phyloP scores from a whole-genome alignment of 2,888 invertebrate genomes.

The Lymantria dispar region DNA sequence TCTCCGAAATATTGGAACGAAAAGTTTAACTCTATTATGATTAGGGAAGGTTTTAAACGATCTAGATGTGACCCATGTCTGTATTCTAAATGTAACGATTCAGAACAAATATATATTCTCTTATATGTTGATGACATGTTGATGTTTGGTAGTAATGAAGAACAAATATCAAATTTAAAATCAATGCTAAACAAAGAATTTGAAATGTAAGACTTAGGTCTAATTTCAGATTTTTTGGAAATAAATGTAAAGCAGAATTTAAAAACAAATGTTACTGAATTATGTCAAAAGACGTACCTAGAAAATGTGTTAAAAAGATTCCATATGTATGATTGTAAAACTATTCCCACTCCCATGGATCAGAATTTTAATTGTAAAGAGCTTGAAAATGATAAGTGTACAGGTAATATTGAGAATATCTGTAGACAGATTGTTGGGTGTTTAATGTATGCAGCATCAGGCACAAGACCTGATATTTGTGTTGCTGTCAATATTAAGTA shows the following conservation, averaged over 20 bases:
- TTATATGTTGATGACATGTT: slow-evolving; percentile 11
- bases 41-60: slow-evolving; percentile 4
- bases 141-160: neutral
- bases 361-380: slow-evolving; percentile 15
- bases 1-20: slow-evolving; percentile 8
- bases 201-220: slow-evolving; percentile 13
- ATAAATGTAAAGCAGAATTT: slow-evolving; percentile 19
- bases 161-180: neutral
- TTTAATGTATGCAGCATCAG: neutral
- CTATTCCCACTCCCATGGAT: slow-evolving; percentile 16
- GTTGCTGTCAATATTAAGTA: neutral
- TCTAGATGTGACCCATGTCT: slow-evolving; percentile 7
- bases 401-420: neutral
- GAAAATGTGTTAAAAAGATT: slow-evolving; percentile 15
- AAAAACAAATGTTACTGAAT: slow-evolving; percentile 11
- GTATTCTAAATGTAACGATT: slow-evolving; percentile 1
- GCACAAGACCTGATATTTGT: neutral
- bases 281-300: slow-evolving; percentile 18
- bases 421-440: slow-evolving; percentile 1
- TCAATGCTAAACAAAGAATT: slow-evolving; percentile 5
- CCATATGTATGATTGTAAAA: slow-evolving; percentile 21
- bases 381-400: neutral
- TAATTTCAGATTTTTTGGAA: slow-evolving; percentile 11
- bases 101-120: slow-evolving; percentile 4
- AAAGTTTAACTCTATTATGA: slow-evolving; percentile 5